Conservation (phyloP, 2,888 invertebrate species). For the Strigamia transsilvanica region DNA sequence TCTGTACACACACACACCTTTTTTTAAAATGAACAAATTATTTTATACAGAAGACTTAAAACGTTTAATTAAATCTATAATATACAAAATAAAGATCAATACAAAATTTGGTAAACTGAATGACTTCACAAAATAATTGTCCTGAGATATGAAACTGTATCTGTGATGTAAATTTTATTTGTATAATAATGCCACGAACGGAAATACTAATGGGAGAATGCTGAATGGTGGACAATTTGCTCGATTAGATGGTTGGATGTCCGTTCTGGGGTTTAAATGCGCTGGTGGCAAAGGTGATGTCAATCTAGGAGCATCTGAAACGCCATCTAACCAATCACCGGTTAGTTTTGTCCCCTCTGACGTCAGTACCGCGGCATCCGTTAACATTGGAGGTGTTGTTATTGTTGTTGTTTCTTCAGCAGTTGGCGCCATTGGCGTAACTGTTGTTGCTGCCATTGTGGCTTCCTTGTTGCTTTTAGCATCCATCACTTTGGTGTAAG, state of each 20-base stretch:
- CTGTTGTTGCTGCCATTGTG: neutral
- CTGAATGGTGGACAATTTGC: neutral
- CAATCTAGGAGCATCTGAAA: neutral
- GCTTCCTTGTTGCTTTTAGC: neutral
- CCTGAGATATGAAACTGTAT: neutral
- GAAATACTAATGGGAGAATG: neutral
- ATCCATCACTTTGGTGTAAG: slow-evolving; percentile 23
- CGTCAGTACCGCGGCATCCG: neutral
- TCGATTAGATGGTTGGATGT: neutral
- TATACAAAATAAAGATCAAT: slow-evolving; percentile 17
- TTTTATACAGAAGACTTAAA: neutral
- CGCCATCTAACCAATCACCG: neutral
- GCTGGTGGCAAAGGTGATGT: slow-evolving; percentile 5
- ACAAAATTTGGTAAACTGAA: slow-evolving; percentile 6
- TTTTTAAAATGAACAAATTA: neutral
- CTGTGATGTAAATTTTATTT: neutral
- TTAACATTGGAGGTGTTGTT: neutral
- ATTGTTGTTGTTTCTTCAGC: neutral
- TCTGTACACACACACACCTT: neutral
- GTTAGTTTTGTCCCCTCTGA: neutral
- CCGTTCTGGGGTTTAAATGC: neutral
- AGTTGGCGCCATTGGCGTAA: neutral
- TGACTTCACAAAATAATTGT: neutral
- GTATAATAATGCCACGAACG: neutral
- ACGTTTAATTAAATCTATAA: neutral